Conservation (phyloP, 2,113 vertebrate genomes). For the Elephas maximus region DNA sequence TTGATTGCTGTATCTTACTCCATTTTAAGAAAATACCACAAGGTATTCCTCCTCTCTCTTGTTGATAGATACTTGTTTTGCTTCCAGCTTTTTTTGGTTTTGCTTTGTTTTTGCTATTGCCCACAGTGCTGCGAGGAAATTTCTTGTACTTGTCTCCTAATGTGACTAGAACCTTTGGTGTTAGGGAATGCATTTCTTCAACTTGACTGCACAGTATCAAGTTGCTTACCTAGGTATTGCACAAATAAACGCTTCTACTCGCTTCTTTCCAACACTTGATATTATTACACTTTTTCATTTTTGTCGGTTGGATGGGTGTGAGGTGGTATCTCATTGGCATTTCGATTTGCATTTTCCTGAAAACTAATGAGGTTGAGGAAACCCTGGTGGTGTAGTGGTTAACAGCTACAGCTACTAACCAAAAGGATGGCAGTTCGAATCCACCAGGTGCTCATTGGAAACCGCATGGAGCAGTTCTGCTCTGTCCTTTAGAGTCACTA, state of each 20-base stretch:
- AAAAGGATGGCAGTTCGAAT: too few relatives aligned
- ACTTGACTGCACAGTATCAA: neutral
- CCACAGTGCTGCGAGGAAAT: neutral
- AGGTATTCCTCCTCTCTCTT: neutral
- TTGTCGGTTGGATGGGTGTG: neutral
- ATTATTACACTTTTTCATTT: neutral
- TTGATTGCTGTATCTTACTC: neutral
- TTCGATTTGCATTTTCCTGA: slow-evolving; percentile 4
- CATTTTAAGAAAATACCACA: neutral
- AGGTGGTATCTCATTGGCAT: neutral
- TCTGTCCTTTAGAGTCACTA: too few relatives aligned
- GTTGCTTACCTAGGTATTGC: neutral
- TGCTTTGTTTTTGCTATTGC: neutral
- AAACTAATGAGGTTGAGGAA: neutral
- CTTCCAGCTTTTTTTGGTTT: neutral
- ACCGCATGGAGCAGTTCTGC: too few relatives aligned
- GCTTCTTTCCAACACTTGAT: slow-evolving; percentile 9
- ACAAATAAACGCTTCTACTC: neutral
- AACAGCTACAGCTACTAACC: too few relatives aligned
- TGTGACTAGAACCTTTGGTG: neutral
- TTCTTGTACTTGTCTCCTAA: neutral
- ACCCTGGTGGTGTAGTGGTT: too few relatives aligned
- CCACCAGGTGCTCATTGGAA: too few relatives aligned
- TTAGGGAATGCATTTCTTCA: neutral
- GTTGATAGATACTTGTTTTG: neutral